Base-by-base conservation (phyloP, 2,888 invertebrate genomes). In the Nephrocerus scutellatus region DNA sequence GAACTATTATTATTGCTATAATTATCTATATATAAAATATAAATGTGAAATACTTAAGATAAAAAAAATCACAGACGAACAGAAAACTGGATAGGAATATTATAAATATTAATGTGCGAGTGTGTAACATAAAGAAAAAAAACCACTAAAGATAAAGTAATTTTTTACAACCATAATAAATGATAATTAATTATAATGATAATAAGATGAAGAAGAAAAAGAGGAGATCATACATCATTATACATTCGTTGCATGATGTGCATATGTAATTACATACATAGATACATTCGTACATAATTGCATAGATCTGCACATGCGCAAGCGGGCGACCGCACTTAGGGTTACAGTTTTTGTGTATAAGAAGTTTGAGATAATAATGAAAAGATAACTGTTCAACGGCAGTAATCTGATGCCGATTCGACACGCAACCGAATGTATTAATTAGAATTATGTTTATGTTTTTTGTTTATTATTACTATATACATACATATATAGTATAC, bases 151-250 rank as follows among this genome's bases (percentile, higher is more conserved):
- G 41, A 43, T 39, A 39, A 40, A 45, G 46, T 47, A 47, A 44
- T 46, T 46, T 46, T 46, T 46, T 44, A 44, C 42, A 47, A 43
- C 45, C 47, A 45, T 47, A 47, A 44, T 44, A 39, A 45, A 43
- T 38, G 23, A 45, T 44, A 44, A 43, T 44, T 45, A 42, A n/a
- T n/a, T n/a, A n/a, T n/a, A n/a, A n/a, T n/a, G n/a, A n/a, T n/a
- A n/a, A n/a, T n/a, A n/a, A n/a, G n/a, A n/a, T n/a, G n/a, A n/a
- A n/a, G n/a, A n/a, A n/a, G n/a, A n/a, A n/a, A n/a, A n/a, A n/a
- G 39, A 45, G 47, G 43, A 47, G 36, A 47, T 44, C 28, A 39
- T 39, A 30, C 32, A 25, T 32, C 32, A 44, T 31, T 42, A 38
- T 42, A 47, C 32, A 48, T 46, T n/a, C n/a, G n/a, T n/a, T n/a